Evolutionary conservation across 2,888 invertebrate species (phyloP).

Genomic region (Sycophila texana): DNA sequence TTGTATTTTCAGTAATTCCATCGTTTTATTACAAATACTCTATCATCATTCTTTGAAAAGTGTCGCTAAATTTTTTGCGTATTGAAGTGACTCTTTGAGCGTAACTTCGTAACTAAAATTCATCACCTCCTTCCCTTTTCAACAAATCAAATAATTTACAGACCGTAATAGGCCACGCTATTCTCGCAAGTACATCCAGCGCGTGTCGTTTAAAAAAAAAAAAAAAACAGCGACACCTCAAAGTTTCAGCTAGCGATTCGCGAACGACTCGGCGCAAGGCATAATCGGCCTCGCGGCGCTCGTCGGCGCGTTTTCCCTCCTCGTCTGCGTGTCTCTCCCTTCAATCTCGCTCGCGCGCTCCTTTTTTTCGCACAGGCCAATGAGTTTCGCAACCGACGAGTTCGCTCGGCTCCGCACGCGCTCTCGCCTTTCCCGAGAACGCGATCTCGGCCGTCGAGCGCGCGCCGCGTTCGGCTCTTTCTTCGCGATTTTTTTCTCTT

Average conservation of each 20-base stretch:
- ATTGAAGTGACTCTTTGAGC: too few relatives aligned
- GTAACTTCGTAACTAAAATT: background rate
- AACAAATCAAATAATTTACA: background rate
- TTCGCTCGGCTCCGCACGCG: slow-evolving; percentile 45
- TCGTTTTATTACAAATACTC: too few relatives aligned
- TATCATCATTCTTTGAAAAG: too few relatives aligned
- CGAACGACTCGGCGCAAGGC: background rate
- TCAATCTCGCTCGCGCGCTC: slow-evolving; percentile 15
- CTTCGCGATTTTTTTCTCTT: slow-evolving; percentile 24
- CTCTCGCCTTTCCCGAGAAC: slow-evolving; percentile 52
- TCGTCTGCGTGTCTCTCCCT: slow-evolving; percentile 28
- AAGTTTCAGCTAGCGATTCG: background rate
- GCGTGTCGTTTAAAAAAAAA: background rate
- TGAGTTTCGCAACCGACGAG: slow-evolving; percentile 16
- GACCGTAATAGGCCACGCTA: background rate
- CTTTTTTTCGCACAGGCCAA: slow-evolving; percentile 11
- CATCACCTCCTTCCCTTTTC: background rate
- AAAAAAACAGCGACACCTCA: background rate
- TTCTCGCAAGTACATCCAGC: background rate
- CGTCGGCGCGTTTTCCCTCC: slow-evolving; percentile 22
- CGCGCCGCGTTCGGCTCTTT: background rate
- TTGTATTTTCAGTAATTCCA: too few relatives aligned
- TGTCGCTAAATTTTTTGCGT: too few relatives aligned
- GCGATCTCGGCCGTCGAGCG: slow-evolving; percentile 22
- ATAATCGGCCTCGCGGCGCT: background rate